Base-by-base conservation (phyloP, 1,140 invertebrate species). In the Proales similis region DNA sequence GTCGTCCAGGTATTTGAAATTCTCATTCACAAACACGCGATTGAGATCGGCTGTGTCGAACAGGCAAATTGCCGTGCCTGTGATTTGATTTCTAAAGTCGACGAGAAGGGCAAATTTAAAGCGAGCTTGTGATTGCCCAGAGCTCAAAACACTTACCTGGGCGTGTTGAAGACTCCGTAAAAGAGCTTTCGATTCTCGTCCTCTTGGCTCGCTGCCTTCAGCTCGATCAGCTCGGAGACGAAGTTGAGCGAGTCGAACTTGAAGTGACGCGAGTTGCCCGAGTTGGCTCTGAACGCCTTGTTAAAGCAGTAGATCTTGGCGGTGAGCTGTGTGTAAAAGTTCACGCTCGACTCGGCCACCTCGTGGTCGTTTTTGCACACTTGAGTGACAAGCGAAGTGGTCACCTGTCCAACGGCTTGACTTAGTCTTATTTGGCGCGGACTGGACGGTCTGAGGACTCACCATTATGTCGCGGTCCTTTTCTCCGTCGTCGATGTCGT, bases 11-110 rank as follows among this genome's bases (percentile, higher is more conserved):
- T 20, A 6, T 42, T 39, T 57, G n/a, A 57, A 57, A 38, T 57
- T 57, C 3, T 57, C n/a, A n/a, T 57, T 57, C 1, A 17, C 22
- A 42, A 57, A 57, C 19, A 57, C 36, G 20, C 12, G 27, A 6
- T 36, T 17, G 19, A 57, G 32, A 42, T 57, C 51, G 7, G 17
- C 32, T 6, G 45, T 7, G 17, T 57, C 51, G 32, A 57, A 57
- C 17, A 57, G 19, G 32, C 51, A 57, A 42, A 57, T 42, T 14
- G 51, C 51, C 7, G 51, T 57, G n/a, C 51, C 51, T 4, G 51
- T 57, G 9, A 57, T 57, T 42, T 57, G 51, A 42, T 57, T 57
- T 57, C 51, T 57, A n/a, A n/a, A n/a, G n/a, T n/a, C n/a, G n/a
- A n/a, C n/a, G n/a, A n/a, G n/a, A n/a, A n/a, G n/a, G n/a, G n/a